Conservation (phyloP, 2,113 vertebrate species). For the Dipodomys spectabilis region DNA sequence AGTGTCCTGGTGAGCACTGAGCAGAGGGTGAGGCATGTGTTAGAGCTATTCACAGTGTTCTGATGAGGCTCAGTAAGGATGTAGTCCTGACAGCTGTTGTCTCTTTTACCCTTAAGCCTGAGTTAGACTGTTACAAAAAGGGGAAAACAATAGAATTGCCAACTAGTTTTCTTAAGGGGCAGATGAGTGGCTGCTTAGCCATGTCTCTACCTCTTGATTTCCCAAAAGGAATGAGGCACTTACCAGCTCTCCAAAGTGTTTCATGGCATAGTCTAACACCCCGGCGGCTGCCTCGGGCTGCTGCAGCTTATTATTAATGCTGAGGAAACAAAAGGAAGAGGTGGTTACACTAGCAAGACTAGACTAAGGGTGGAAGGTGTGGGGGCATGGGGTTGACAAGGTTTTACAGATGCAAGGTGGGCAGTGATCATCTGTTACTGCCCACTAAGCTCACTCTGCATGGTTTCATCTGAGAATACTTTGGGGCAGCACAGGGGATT, state of each 20-base stretch:
- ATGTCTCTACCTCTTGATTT: background rate
- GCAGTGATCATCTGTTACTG: background rate
- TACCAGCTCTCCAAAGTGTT: slow-evolving; percentile 98
- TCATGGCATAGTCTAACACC: slow-evolving; percentile 98
- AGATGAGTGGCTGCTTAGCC: background rate
- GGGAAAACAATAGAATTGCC: background rate
- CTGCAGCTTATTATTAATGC: slow-evolving; percentile 99
- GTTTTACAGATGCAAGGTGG: background rate
- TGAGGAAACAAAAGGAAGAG: slow-evolving; percentile 81
- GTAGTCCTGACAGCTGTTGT: rapidly evolving
- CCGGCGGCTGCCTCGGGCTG: slow-evolving; percentile 98
- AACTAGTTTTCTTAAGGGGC: background rate
- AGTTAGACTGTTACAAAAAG: background rate
- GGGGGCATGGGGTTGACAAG: background rate
- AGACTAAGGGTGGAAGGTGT: background rate
- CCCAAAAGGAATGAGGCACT: slow-evolving; percentile 79
- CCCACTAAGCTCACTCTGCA: background rate
- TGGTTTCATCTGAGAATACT: background rate
- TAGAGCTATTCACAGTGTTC: background rate
- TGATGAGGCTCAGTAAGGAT: background rate
- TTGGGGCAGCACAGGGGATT: no score
- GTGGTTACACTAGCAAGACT: slow-evolving; percentile 4
- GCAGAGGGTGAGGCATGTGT: background rate
- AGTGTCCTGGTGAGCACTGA: background rate
- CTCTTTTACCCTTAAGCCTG: background rate